Evolutionary conservation across 1,140 invertebrate genomes (phyloP), one percentile per base, ranked within the genome.

Genomic region (Brachionus koreanus): DNA sequence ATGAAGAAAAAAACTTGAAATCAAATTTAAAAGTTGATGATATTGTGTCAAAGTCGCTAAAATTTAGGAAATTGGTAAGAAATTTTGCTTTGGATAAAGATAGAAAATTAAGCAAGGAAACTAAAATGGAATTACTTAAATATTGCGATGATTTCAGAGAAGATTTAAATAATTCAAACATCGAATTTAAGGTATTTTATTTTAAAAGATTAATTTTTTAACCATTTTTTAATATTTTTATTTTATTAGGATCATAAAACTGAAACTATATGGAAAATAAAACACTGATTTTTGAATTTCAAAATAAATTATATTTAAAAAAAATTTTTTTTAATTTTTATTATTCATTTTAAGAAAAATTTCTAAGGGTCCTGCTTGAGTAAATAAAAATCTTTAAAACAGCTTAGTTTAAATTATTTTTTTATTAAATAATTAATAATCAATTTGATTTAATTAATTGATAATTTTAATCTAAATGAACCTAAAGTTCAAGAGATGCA

Each of bases 101-200:
- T 9, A 77, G 83, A 19, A 35, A 37, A 23, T 42, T 83, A 33
- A 16, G 16, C 3, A 82, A 75, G 42, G 43, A 43, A 4, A 43
- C 61, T 5, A 75, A 75, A 74, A 67, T 37, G 69, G 9, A 74
- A 69, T 72, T 94, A n/a, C 87, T 95, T 61, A 86, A 86, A 81
- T 90, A 91, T 35, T 94, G 93, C 89, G 94, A 95, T 88, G 86
- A 90, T 42, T 88, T 92, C 2, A 89, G 94, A 81, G 89, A 91
- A 84, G 87, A 92, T 84, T 89, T 94, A 83, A 89, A 89, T 61
- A 86, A 88, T 81, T 89, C 89, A 84, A 92, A 93, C 83, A 88
- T 95, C 16, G 82, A 84, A 65, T 82, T 87, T 1, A 85, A 86
- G 76, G 86, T 86, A 82, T 79, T 69, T 42, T 0, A 42, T 83